Base-by-base conservation (phyloP, 2,888 invertebrate genomes). In the Clistopyga incitator region DNA sequence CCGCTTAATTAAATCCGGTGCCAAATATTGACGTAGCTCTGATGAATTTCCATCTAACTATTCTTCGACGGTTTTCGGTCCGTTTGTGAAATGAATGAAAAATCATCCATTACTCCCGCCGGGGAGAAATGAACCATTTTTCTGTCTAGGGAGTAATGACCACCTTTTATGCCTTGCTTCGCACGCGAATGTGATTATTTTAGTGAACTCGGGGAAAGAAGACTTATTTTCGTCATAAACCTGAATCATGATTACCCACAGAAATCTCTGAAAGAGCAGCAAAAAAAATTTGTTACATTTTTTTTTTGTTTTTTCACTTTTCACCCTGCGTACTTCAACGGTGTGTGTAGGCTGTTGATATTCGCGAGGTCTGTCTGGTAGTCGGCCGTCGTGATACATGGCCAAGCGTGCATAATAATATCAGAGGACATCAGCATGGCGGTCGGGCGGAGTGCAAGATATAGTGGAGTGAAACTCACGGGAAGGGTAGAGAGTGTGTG, bases 321-420 rank as follows among this genome's bases (percentile, higher is more conserved):
- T 18, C 15, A 42, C 64, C 56, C 54, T 34, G 15, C 59, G 50
- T 72, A n/a, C 67, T 67, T 42, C 15, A 70, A 61, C 47, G 47
- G 6, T 38, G 23, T 71, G 78, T 77, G 83, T 77, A 72, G 77
- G 83, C 64, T 23, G 70, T 54, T 84, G 82, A 79, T 82, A 88
- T 89, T 89, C 87, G 89, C 88, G 88, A 88, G 88, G 88, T 90
- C 89, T 91, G 92, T 91, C 92, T 90, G 91, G 91, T 89, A 90
- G 90, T 88, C 90, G 52, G 76, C 70, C 61, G 81, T 18, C 87
- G 87, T 90, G 91, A 91, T 91, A 90, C 90, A 91, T 89, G 88
- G 87, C 83, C 88, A 87, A 88, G 88, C 84, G 87, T 89, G 89
- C 90, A 89, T 90, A 90, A 90, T 90, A 91, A 91, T 90, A 90